Base-by-base conservation (phyloP, 2,888 invertebrate species). In the Mesorhabditis sp. region DNA sequence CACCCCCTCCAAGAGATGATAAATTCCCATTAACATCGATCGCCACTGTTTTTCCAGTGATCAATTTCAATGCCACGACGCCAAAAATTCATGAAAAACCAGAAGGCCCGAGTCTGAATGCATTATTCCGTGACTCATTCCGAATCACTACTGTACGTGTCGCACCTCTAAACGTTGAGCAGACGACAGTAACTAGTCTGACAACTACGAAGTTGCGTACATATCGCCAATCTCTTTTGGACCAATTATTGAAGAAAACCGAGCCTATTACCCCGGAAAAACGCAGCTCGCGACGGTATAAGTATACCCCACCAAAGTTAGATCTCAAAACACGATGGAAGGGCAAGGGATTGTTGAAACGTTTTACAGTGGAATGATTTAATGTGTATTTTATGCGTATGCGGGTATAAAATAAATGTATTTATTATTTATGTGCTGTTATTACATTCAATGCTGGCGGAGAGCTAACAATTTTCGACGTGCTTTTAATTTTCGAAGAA, bases 251-350 rank as follows among this genome's bases (percentile, higher is more conserved):
- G n/a, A 50, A 50, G 58, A 50, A 50, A 50, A 13, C n/a, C 58
- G 7, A 10, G 58, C 7, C 7, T 13, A 50, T 13, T 50, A 13
- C n/a, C 7, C 10, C 10, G n/a, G n/a, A 50, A 50, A 50, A 50
- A 50, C 58, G 58, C 7, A 50, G n/a, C 58, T 50, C 58, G n/a
- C 7, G 58, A 50, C 7, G 7, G 58, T 50, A 50, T n/a, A 50
- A 50, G n/a, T 50, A 50, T 50, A 50, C 58, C 58, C 58, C 58
- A 50, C 58, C 58, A n/a, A 50, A 50, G n/a, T 10, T 50, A n/a
- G n/a, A 50, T 50, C 58, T 50, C n/a, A n/a, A 50, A n/a, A 50
- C 7, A 50, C 7, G n/a, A n/a, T 50, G 58, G 58, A 50, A 50
- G n/a, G 58, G 58, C 7, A 50, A 50, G n/a, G 58, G 58, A 10